Evolutionary conservation across 1,140 invertebrate genomes (phyloP).

Genomic region (Macrobrachium rosenbergii): DNA sequence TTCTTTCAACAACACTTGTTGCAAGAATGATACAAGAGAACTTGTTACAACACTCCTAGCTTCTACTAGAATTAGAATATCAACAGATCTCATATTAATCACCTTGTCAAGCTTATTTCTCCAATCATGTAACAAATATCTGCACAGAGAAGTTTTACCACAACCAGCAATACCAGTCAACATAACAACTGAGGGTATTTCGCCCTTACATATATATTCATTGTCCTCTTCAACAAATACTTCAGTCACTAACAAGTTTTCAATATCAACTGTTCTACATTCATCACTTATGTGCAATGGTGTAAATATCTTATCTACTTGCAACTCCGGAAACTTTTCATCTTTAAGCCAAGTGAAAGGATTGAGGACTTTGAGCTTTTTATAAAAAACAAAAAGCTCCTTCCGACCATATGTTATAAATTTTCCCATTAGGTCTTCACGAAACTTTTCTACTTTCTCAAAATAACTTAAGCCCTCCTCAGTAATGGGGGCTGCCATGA

Average conservation of each 20-base stretch:
- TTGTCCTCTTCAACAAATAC: background rate
- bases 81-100: constrained; percentile 20
- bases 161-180: constrained; percentile 48
- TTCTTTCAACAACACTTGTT: constrained; percentile 18
- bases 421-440: constrained; percentile 44
- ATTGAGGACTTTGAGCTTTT: constrained; percentile 52
- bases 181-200: constrained; percentile 25
- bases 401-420: constrained; percentile 43
- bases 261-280: background rate
- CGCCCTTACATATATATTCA: background rate
- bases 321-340: constrained; percentile 52
- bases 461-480: constrained; percentile 24
- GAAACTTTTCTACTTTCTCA: constrained; percentile 47
- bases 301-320: constrained; percentile 58
- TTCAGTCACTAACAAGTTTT: constrained; percentile 7
- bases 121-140: constrained; percentile 50
- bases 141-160: constrained; percentile 53
- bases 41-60: constrained; percentile 16
- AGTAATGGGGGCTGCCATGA: constrained; percentile 6
- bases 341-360: constrained; percentile 58
- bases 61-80: constrained; percentile 42
- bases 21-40: constrained; percentile 24
- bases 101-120: constrained; percentile 3
- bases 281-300: constrained; percentile 42
- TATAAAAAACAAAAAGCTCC: constrained; percentile 42